Evolutionary conservation across 2,888 invertebrate species (phyloP), one percentile per base, ranked within the genome.

Genomic region (Apomyelois bistriatella): DNA sequence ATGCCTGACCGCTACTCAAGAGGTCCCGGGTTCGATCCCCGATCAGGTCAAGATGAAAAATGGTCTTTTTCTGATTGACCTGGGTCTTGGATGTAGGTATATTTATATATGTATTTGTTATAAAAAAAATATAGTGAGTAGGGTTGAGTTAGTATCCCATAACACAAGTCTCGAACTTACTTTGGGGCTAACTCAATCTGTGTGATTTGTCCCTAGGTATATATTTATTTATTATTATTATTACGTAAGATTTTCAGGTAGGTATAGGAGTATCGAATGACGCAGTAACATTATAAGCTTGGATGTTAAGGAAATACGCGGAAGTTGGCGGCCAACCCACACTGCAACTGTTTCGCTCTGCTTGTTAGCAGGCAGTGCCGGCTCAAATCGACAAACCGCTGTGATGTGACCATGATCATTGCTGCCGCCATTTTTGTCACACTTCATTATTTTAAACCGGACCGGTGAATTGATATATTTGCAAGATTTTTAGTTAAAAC

Each of bases 241-340:
- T n/a, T n/a, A n/a, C n/a, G n/a, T n/a, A n/a, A n/a, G 32, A 32
- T 10, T 16, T 15, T 2, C 3, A 22, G 28, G 7, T n/a, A 17
- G n/a, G 41, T 41, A 42, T 22, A 36, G 10, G 60, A 57, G 64
- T 81, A 79, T 85, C 70, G 58, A 71, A 72, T 85, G 65, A 66
- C 82, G 65, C 68, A 71, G 85, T 82, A 85, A 85, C 74, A 61
- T 65, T 69, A 79, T 74, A 81, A 5, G 64, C 74, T 64, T 77
- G 22, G 22, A 22, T 22, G 22, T 22, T 76, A 72, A 72, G 70
- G 65, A 66, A 67, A 67, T 73, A 80, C 70, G 72, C 79, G 81
- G 81, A 80, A 75, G 70, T 40, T 1, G 42, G 51, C 41, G 40
- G 47, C 35, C 16, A 46, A 35, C 42, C 42, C 41, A 30, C 36